Percentiles rank a stretch among this genome's conserved stretches.
Conservation (phyloP, 1,140 invertebrate species). For the Bombus cullumanus region DNA sequence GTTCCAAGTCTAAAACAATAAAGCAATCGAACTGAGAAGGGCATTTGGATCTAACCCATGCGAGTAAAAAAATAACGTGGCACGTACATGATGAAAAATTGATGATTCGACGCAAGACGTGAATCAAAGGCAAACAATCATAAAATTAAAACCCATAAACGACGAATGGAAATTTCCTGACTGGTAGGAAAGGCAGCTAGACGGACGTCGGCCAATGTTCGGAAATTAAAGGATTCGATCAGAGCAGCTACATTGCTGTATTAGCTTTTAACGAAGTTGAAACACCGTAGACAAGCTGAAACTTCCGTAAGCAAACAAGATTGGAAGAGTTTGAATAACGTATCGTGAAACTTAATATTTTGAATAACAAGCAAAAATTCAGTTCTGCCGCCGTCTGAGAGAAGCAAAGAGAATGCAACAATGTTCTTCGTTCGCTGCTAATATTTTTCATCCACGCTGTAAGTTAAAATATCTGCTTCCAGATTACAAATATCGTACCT, state of each 20-base stretch:
- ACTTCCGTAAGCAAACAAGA: slow-evolving; percentile 42
- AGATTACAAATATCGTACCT: background rate
- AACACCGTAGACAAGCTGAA: slow-evolving; percentile 6
- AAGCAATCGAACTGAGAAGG: no score
- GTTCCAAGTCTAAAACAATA: no score
- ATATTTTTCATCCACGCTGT: background rate
- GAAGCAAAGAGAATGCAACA: background rate
- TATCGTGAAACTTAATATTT: slow-evolving; percentile 65
- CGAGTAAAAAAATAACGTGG: no score
- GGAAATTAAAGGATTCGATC: background rate
- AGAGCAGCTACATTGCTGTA: background rate
- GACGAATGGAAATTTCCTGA: background rate
- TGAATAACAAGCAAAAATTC: slow-evolving; percentile 61
- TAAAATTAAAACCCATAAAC: background rate
- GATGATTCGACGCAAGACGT: no score
- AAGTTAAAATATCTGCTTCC: background rate
- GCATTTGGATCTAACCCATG: no score
- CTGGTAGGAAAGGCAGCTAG: background rate
- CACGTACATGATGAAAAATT: background rate
- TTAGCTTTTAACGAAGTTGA: slow-evolving; percentile 52
- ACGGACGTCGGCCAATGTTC: background rate
- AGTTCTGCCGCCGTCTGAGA: slow-evolving; percentile 22
- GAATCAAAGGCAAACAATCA: background rate
- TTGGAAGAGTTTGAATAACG: slow-evolving; percentile 62
- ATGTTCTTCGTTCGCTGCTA: background rate